Evolutionary conservation across 2,888 invertebrate species (phyloP), one percentile per base, ranked within the genome.

Genomic region (Halictus quadricinctus): DNA sequence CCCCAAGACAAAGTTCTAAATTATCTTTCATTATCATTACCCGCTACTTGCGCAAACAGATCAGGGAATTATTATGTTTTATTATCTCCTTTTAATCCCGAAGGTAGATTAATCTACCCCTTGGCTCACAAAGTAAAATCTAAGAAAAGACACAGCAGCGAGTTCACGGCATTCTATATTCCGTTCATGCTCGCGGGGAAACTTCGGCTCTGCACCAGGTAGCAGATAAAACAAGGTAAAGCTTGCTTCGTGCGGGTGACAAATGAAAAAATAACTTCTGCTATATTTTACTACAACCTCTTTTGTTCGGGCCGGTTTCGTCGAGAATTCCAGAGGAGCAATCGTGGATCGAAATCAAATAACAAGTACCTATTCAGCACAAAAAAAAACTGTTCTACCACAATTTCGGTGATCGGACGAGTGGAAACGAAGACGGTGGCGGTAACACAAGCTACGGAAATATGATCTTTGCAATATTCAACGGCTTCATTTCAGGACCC

Each of bases 381-480:
- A 21, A 64, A 6, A 29, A 29, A 50, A 15, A 64, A 64, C 15
- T 29, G 2, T 29, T 15, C 10, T 7, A 15, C 6, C 15, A 15
- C 13, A 15, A 29, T 29, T 29, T 58, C 58, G 29, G 29, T 29
- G 66, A 8, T 18, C 36, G 36, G 8, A 3, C 2, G 8, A 36
- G 18, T 29, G 3, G 18, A 25, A 58, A 12, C 21, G 43, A 21
- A 21, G 25, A 46, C 43, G 29, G 3, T 25, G 46, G 18, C 29
- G 25, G 25, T 0, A 10, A 21, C n/a, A 18, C 4, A 25, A 12
- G 21, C 3, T 25, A 18, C 60, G 64, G 13, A 50, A 54, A 21
- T 48, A 54, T 18, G 43, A 66, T 29, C 76, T 13, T 5, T 29
- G 60, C 6, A 72, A 72, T 72, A 50, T 66, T 80, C 21, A 72